phyloP scores from a whole-genome alignment of 2,888 invertebrate species.

The Gryllus longicercus region DNA sequence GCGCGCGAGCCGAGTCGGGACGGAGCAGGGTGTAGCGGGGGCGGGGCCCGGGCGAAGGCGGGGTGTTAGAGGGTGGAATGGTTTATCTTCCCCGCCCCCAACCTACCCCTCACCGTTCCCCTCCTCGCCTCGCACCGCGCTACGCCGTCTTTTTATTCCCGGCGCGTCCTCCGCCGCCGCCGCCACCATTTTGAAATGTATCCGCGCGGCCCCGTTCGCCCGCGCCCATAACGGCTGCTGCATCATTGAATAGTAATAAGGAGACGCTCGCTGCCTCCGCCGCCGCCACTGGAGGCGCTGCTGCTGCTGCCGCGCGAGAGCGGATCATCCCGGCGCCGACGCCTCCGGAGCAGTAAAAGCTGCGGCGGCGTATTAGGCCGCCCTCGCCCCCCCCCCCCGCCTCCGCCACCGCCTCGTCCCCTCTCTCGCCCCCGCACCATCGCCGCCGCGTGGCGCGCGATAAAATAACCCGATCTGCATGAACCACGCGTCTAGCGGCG shows the following conservation, averaged over 20 bases:
- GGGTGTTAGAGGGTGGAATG: slow-evolving; percentile 19
- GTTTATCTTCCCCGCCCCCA: neutral
- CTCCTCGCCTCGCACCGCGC: slow-evolving; percentile 3
- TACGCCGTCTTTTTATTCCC: slow-evolving; percentile 1
- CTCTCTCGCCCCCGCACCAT: neutral
- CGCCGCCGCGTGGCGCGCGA: neutral
- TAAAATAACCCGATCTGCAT: slow-evolving; percentile 17
- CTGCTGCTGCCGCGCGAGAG: too few species aligned
- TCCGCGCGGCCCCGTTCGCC: slow-evolving; percentile 26
- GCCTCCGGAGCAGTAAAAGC: neutral
- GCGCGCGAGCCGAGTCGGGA: neutral
- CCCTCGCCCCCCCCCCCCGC: neutral
- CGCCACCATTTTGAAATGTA: neutral
- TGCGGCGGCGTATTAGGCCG: slow-evolving; percentile 6
- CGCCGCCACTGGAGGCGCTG: too few species aligned
- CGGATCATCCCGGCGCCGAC: slow-evolving; percentile 3
- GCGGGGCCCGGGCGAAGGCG: neutral
- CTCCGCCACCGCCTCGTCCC: neutral
- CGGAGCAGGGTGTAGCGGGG: neutral
- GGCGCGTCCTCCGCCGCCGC: neutral
- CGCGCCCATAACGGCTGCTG: slow-evolving; percentile 44
- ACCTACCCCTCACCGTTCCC: neutral
- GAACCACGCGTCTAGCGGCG: slow-evolving; percentile 17
- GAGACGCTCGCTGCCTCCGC: neutral
- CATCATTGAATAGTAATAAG: slow-evolving; percentile 53